Evolutionary conservation across 2,113 vertebrate species (phyloP).

Genomic region (Struthio camelus): DNA sequence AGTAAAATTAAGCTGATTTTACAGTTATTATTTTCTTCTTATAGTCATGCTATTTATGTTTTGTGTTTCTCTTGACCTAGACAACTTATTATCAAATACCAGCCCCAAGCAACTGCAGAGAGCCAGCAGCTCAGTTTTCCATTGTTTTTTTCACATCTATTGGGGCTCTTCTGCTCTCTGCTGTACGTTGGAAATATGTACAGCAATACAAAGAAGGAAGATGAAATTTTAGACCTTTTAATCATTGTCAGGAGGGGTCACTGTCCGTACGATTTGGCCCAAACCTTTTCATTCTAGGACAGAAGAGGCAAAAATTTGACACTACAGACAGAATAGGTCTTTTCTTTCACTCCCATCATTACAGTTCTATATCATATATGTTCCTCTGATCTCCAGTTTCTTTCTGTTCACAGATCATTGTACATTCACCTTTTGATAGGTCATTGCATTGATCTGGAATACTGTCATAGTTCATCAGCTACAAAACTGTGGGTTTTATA

Average conservation of each 20-base stretch:
- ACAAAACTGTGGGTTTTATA: not conserved
- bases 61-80: not conserved
- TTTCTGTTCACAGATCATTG: not conserved
- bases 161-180: constrained; percentile 21
- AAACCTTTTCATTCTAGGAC: not conserved
- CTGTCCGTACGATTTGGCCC: not conserved
- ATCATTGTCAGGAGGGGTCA: not conserved
- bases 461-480: not conserved
- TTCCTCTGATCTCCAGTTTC: not conserved
- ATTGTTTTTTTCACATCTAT: not conserved
- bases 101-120: not conserved
- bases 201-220: not conserved
- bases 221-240: constrained; percentile 16
- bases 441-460: not conserved
- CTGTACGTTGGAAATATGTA: not conserved
- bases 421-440: not conserved
- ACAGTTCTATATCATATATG: not conserved
- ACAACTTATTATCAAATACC: constrained; percentile 37
- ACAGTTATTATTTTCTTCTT: constrained; percentile 48
- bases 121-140: constrained; percentile 5
- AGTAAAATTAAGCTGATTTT: constrained; percentile 39
- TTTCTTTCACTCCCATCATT: not conserved
- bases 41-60: not conserved
- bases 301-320: not conserved
- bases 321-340: not conserved